phyloP scores from a whole-genome alignment of 2,888 invertebrate species.

The Cinara cedri region DNA sequence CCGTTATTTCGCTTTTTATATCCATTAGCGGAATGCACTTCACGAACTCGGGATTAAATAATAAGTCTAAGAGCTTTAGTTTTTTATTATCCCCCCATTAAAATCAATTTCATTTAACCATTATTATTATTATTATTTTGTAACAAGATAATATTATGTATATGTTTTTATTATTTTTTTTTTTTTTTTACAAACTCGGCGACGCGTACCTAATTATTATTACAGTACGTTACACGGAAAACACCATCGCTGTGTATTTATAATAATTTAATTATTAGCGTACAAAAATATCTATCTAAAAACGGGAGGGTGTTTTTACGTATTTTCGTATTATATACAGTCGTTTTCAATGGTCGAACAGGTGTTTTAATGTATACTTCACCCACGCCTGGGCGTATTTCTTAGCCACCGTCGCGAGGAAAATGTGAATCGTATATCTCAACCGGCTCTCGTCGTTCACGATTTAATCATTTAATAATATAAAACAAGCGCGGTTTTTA shows the following conservation, averaged over 20 bases:
- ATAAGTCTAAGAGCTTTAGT: not conserved
- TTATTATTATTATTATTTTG: no score
- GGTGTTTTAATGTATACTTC: not conserved
- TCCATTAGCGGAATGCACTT: conserved; percentile 17
- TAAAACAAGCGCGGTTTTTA: not conserved
- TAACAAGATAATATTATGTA: no score
- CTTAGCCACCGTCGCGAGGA: not conserved
- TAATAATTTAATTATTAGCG: not conserved
- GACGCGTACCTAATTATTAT: no score
- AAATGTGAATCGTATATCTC: not conserved
- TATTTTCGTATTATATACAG: not conserved
- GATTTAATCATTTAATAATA: not conserved
- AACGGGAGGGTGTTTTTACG: no score
- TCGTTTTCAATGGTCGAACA: not conserved
- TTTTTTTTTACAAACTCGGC: no score
- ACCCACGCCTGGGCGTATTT: not conserved
- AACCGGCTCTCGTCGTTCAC: not conserved
- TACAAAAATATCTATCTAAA: not conserved
- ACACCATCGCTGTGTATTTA: not conserved
- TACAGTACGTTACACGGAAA: not conserved
- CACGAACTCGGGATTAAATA: not conserved
- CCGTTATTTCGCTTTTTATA: not conserved
- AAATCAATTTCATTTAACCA: not conserved
- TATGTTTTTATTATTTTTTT: no score
- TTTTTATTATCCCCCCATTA: conserved; percentile 1